A percentile compares a stretch with the other conserved stretches of the same genome.
Conservation (phyloP, 1,140 invertebrate species). For the Zaprionus ornatus region DNA sequence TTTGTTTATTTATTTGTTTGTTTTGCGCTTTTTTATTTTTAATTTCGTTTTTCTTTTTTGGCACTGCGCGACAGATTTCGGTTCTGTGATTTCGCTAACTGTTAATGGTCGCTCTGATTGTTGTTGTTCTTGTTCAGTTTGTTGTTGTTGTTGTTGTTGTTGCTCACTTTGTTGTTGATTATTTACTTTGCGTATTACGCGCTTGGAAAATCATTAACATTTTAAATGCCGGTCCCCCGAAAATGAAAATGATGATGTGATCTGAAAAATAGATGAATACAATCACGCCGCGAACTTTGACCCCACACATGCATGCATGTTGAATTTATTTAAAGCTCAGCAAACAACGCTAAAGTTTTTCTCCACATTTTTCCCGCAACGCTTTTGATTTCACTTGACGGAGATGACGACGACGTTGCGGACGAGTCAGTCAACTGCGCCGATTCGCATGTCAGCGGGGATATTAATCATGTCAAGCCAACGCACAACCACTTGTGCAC, state of each 20-base stretch:
- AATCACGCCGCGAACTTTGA: slow-evolving; percentile 2
- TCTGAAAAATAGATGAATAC: slow-evolving; percentile 1
- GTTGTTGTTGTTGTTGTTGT: slow-evolving; percentile 41
- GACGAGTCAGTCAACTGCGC: slow-evolving; percentile 68
- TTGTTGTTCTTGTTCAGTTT: slow-evolving; percentile 15
- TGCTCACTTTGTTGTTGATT: slow-evolving; percentile 39
- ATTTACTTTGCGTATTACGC: slow-evolving; percentile 59
- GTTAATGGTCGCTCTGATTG: slow-evolving; percentile 54
- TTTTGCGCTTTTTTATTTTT: slow-evolving; percentile 42
- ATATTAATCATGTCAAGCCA: slow-evolving; percentile 81
- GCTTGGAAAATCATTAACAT: slow-evolving; percentile 55
- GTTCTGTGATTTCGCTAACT: slow-evolving; percentile 55
- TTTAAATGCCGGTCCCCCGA: slow-evolving; percentile 30
- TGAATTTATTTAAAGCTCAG: background rate
- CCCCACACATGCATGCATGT: background rate
- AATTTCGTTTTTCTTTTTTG: slow-evolving; percentile 42
- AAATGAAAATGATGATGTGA: background rate
- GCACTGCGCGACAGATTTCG: slow-evolving; percentile 34
- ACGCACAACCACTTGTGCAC: slow-evolving; percentile 41
- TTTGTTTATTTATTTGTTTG: slow-evolving; percentile 42
- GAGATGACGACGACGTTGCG: slow-evolving; percentile 38
- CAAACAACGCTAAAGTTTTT: background rate
- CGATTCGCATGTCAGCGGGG: slow-evolving; percentile 71
- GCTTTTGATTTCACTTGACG: slow-evolving; percentile 78
- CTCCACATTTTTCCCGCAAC: slow-evolving; percentile 17